Evolutionary conservation across 2,888 invertebrate species (phyloP).

Genomic region (Rhodophaea formosa): DNA sequence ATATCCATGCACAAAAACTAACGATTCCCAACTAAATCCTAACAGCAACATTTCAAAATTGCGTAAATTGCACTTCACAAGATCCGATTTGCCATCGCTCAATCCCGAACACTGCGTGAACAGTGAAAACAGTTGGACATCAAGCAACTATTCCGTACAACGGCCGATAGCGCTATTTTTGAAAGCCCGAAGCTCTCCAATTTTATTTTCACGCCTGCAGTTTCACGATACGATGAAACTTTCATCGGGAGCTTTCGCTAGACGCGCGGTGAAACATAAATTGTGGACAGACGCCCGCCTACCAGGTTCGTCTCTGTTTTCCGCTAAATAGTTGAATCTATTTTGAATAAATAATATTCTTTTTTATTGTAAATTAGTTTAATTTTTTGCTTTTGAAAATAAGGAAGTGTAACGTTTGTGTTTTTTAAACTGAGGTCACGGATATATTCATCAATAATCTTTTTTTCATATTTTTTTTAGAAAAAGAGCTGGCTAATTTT

Average conservation of each 20-base stretch:
- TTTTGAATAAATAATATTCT: neutral
- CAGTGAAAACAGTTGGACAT: slow-evolving; percentile 12
- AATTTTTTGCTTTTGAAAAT: too few species aligned
- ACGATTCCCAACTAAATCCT: neutral
- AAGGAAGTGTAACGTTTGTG: too few species aligned
- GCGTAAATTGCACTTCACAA: slow-evolving; percentile 12
- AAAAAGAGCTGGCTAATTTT: too few species aligned
- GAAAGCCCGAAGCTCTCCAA: slow-evolving; percentile 54
- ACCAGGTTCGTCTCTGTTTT: slow-evolving; percentile 30
- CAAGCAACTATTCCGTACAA: slow-evolving; percentile 31
- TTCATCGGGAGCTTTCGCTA: slow-evolving; percentile 71
- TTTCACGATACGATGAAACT: slow-evolving; percentile 73
- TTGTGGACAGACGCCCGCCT: slow-evolving; percentile 38
- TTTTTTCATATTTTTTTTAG: too few species aligned
- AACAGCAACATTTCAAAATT: slow-evolving; percentile 2
- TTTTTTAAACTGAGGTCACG: too few species aligned
- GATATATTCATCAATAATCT: too few species aligned
- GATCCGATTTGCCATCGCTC: slow-evolving; percentile 11
- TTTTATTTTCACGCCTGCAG: slow-evolving; percentile 78
- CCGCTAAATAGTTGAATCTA: slow-evolving; percentile 9
- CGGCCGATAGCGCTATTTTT: slow-evolving; percentile 46
- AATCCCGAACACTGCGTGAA: slow-evolving; percentile 15
- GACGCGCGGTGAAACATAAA: slow-evolving; percentile 62
- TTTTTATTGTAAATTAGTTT: neutral
- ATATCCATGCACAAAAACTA: too few species aligned